Conservation (phyloP, 2,888 invertebrate genomes). For the Ecdyonurus torrentis region DNA sequence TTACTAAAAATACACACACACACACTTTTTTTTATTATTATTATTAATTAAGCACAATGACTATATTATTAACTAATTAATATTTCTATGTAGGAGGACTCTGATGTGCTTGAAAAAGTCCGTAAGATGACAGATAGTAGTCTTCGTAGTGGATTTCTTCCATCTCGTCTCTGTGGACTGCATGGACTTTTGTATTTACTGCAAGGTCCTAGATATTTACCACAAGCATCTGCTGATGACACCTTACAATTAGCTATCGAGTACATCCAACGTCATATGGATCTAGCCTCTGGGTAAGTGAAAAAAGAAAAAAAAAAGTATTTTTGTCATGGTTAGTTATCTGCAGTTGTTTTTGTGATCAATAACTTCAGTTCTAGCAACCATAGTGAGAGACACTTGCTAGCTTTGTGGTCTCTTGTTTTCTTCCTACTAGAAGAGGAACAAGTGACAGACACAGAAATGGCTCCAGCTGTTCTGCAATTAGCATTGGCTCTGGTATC, state of each 20-base stretch:
- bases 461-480: constrained; percentile 37
- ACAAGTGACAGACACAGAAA: constrained; percentile 30
- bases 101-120: constrained; percentile 39
- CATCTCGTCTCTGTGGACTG: constrained; percentile 42
- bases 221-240: neutral
- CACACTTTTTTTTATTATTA: neutral
- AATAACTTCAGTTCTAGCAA: constrained; percentile 15
- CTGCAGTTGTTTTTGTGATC: neutral
- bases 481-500: constrained; percentile 34
- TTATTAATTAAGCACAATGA: neutral
- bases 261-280: constrained; percentile 33
- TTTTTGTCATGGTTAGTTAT: constrained; percentile 5
- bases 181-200: constrained; percentile 48
- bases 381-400: constrained; percentile 41
- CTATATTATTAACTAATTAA: neutral
- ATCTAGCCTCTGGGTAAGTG: constrained; percentile 23
- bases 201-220: constrained; percentile 24
- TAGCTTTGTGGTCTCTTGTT: constrained; percentile 54
- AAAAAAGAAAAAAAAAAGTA: neutral
- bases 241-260: constrained; percentile 22
- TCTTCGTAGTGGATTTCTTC: constrained; percentile 41
- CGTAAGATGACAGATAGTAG: constrained; percentile 39
- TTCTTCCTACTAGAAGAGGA: constrained; percentile 50
- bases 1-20: neutral
- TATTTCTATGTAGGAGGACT: constrained; percentile 27